Evolutionary conservation across 2,888 invertebrate genomes (phyloP).

Genomic region (Schrankia costaestrigalis): DNA sequence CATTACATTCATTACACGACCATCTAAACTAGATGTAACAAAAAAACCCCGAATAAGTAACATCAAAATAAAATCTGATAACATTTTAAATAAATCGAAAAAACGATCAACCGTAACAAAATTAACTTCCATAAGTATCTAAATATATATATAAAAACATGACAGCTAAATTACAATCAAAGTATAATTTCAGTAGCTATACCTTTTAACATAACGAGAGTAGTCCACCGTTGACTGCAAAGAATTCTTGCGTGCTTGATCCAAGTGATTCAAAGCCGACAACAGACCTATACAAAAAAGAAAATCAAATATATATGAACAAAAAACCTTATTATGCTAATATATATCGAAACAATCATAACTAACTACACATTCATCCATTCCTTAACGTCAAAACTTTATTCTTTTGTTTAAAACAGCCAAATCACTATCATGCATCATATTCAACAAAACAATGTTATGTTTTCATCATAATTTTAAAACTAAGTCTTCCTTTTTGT

Average conservation of each 20-base stretch:
- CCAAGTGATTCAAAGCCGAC: constrained; percentile 74
- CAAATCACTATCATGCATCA: constrained; percentile 76
- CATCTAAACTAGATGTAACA: too few relatives aligned
- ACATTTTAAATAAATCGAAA: constrained; percentile 25
- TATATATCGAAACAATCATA: constrained; percentile 62
- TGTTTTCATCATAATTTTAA: constrained; percentile 71
- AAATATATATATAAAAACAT: too few relatives aligned
- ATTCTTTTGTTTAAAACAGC: constrained; percentile 77
- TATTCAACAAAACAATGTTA: constrained; percentile 70
- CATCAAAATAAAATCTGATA: constrained; percentile 27
- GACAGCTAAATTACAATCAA: constrained; percentile 28
- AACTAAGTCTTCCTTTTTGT: constrained; percentile 44
- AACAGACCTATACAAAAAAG: constrained; percentile 63
- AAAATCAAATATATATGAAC: constrained; percentile 29
- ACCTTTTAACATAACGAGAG: constrained; percentile 92
- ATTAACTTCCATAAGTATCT: too few relatives aligned
- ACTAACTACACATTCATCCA: constrained; percentile 64
- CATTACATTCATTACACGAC: constrained; percentile 29
- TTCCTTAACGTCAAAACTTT: constrained; percentile 70
- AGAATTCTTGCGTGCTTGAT: constrained; percentile 77
- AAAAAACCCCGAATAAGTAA: too few relatives aligned
- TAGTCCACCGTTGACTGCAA: constrained; percentile 89
- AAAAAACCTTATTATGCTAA: constrained; percentile 60
- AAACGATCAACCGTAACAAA: constrained; percentile 8
- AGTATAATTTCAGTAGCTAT: constrained; percentile 29